Evolutionary conservation across 2,888 invertebrate species (phyloP).

Genomic region (Prosapia bicincta): DNA sequence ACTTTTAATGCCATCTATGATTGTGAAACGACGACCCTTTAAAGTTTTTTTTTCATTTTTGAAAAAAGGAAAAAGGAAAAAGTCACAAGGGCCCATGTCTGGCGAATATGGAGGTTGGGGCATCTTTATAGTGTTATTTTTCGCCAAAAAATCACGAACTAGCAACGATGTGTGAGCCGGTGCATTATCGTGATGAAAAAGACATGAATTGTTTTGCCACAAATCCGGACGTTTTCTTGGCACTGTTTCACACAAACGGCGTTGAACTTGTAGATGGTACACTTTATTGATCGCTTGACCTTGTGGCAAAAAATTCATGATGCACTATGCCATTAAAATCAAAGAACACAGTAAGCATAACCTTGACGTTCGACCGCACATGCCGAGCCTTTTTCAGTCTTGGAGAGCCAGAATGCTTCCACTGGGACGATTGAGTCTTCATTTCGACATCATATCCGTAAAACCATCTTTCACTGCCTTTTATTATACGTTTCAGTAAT

Average conservation of each 20-base stretch:
- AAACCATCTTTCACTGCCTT: constrained; percentile 40
- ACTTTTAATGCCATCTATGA: constrained; percentile 34
- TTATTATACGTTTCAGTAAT: constrained; percentile 38
- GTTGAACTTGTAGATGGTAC: constrained; percentile 8
- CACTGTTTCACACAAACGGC: constrained; percentile 31
- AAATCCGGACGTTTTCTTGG: constrained; percentile 20
- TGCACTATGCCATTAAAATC: constrained; percentile 32
- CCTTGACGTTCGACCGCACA: constrained; percentile 21
- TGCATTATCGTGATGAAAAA: constrained; percentile 9
- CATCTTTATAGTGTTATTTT: neutral
- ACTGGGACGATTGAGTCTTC: constrained; percentile 37
- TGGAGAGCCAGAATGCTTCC: constrained; percentile 36
- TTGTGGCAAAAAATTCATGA: constrained; percentile 20
- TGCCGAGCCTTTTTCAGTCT: constrained; percentile 35
- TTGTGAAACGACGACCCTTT: constrained; percentile 33
- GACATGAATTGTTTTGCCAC: neutral
- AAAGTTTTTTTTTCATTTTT: constrained; percentile 36
- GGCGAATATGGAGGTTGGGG: constrained; percentile 23
- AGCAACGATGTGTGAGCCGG: constrained; percentile 10
- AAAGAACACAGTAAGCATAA: constrained; percentile 22
- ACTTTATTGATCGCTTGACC: constrained; percentile 4
- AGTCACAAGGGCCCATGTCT: constrained; percentile 36
- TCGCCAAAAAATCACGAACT: constrained; percentile 6
- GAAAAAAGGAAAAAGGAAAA: constrained; percentile 39
- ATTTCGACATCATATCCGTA: constrained; percentile 40